Evolutionary conservation across 2,113 vertebrate genomes (phyloP), one percentile per base, ranked within the genome.

Genomic region (Tragulus kanchil): DNA sequence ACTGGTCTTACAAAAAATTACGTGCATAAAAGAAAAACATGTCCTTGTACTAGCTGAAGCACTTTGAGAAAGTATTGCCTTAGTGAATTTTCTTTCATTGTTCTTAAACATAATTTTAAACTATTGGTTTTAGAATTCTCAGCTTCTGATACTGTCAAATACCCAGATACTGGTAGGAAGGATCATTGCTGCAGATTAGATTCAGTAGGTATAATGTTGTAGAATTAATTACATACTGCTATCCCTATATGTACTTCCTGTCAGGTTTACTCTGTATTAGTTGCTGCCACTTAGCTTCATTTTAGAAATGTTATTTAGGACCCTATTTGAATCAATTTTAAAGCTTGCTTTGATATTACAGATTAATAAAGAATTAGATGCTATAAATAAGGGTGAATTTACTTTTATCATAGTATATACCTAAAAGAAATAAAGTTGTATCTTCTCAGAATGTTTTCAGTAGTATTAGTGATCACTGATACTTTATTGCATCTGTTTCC

Each of bases 1-100:
- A 79, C 16, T 89, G 92, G 21, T 92, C 50, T 88, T 96, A 90
- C 19, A 88, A 95, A 88, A 92, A 93, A 95, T 95, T 95, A 62
- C 10, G 23, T 83, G 19, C 10, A 65, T 96, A 64, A 91, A 65
- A 71, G 81, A 85, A 93, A 85, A 87, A 25, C 6, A n/a, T 78
- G 59, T 65, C 19, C 90, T 93, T 92, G 8, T 81, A 61, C 12
- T 94, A 11, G 23, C 42, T 90, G 91, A 95, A 73, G 69, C 86
- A 8, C 59, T 95, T 96, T 85, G 36, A 89, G 25, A 65, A 94
- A 71, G 75, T 95, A 93, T 48, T 87, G 91, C 26, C 56, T 93
- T 93, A 85, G 59, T 93, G 42, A 93, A 61, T 88, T 95, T 94
- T 54, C 75, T 42, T 5, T 86, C 59, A 6, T 84, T 82, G 45